A percentile compares a stretch with the other conserved stretches of the same genome.
phyloP scores from a whole-genome alignment of 2,797 vertebrate species.

The Neoniphon sammara region DNA sequence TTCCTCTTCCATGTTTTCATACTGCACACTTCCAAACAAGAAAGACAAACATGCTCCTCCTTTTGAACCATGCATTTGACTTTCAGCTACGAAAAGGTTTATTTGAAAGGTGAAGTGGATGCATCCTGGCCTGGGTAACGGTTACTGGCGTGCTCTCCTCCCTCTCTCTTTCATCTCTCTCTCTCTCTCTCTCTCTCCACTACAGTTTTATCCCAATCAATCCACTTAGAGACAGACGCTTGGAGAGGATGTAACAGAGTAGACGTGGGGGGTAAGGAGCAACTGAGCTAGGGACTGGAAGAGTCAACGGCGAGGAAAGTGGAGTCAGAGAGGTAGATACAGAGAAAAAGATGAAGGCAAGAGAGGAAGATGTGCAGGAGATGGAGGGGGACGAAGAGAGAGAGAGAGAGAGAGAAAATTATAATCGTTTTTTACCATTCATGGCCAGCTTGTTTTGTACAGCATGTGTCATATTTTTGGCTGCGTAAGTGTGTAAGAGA shows the following conservation, averaged over 20 bases:
- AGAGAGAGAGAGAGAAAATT: slow-evolving; percentile 8
- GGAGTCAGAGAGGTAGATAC: slow-evolving; percentile 33
- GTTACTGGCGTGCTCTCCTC: neutral
- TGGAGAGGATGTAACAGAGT: slow-evolving; percentile 63
- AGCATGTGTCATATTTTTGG: slow-evolving; percentile 23
- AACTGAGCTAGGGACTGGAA: slow-evolving; percentile 29
- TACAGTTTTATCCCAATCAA: slow-evolving; percentile 71
- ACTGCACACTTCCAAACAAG: neutral
- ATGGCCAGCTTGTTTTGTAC: slow-evolving; percentile 12
- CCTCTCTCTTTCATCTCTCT: slow-evolving; percentile 1
- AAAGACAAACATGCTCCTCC: neutral
- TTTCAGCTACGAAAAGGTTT: slow-evolving; percentile 69
- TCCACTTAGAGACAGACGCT: slow-evolving; percentile 72
- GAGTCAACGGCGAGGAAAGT: slow-evolving; percentile 44
- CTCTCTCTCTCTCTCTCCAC: slow-evolving; percentile 19
- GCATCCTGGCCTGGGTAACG: neutral
- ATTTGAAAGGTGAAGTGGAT: slow-evolving; percentile 26
- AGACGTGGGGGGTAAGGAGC: slow-evolving; percentile 30
- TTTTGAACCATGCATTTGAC: neutral
- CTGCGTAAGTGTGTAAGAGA: slow-evolving; percentile 6
- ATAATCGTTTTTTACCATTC: neutral
- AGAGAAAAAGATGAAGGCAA: slow-evolving; percentile 35
- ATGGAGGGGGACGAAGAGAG: neutral
- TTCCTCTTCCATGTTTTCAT: slow-evolving; percentile 28
- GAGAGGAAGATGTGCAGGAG: slow-evolving; percentile 6